phyloP scores from a whole-genome alignment of 2,797 vertebrate genomes.

The Masticophis lateralis region DNA sequence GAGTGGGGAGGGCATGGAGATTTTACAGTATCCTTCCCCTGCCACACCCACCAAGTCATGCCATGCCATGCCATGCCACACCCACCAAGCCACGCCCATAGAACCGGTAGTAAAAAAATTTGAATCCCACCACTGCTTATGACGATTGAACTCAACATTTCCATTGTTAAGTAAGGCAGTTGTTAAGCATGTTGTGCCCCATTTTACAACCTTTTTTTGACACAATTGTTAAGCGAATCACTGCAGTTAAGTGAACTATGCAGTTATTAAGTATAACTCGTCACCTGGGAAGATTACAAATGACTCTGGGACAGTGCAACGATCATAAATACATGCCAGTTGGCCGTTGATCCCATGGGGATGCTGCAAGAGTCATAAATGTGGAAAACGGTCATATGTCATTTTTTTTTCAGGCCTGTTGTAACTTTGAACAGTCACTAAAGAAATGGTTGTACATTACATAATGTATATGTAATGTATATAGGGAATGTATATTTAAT shows the following conservation, averaged over 20 bases:
- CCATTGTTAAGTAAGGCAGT: not conserved
- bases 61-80: no score
- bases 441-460: not conserved
- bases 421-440: not conserved
- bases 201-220: not conserved
- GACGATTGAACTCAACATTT: not conserved
- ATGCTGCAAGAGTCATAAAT: not conserved
- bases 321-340: not conserved
- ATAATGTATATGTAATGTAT: no score
- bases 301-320: not conserved
- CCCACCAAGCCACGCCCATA: no score
- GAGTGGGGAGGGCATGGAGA: no score
- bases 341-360: not conserved
- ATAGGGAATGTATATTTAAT: no score
- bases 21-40: no score
- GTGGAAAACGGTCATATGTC: not conserved
- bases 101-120: no score
- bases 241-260: not conserved
- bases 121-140: no score
- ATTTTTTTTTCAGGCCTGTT: not conserved
- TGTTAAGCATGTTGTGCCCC: not conserved
- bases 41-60: no score
- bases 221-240: not conserved
- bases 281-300: not conserved
- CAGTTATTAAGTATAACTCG: not conserved